Evolutionary conservation across 2,113 vertebrate genomes (phyloP), one percentile per base, ranked within the genome.

Genomic region (Pavo muticus): DNA sequence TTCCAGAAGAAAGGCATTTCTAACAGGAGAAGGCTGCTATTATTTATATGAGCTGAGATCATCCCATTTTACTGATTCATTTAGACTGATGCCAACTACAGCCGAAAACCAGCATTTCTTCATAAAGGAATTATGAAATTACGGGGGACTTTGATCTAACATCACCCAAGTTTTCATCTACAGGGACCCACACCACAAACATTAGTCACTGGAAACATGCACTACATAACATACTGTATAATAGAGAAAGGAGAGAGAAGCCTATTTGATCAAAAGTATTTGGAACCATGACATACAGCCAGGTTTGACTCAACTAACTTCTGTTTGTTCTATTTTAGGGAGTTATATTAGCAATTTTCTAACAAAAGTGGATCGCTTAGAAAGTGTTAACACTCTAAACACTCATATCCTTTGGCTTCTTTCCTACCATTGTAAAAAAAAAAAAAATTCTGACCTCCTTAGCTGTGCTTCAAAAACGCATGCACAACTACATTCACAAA

Each of bases 1-100:
- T 96, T 93, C 84, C 92, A 94, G 78, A 93, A 91, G 74, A 93
- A 93, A 95, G 85, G 92, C 84, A 92, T 75, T 92, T 94, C 93
- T 88, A 96, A 93, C 85, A 96, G 94, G 94, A 95, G 81, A 84
- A 56, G 37, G 91, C 84, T 93, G 91, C 52, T 91, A 74, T 93
- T 96, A 96, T 95, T 97, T 94, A 94, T 87, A 88, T 42, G 82
- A 77, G 87, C 67, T 93, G 94, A 85, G 40, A 96, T 96, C 96
- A 95, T 95, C 95, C 88, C 81, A 45, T 95, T 95, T 95, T 97
- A 96, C 82, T 90, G 89, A 96, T 96, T 95, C 95, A 96, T 96
- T 95, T 84, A 96, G 96, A 95, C 52, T 57, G 42, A 88, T 92
- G 91, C 92, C 97, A 96, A 88, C 79, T 78, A 84, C 54, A 93